Base-by-base conservation (phyloP, 1,140 invertebrate genomes). In the Aphaenogaster floridana region DNA sequence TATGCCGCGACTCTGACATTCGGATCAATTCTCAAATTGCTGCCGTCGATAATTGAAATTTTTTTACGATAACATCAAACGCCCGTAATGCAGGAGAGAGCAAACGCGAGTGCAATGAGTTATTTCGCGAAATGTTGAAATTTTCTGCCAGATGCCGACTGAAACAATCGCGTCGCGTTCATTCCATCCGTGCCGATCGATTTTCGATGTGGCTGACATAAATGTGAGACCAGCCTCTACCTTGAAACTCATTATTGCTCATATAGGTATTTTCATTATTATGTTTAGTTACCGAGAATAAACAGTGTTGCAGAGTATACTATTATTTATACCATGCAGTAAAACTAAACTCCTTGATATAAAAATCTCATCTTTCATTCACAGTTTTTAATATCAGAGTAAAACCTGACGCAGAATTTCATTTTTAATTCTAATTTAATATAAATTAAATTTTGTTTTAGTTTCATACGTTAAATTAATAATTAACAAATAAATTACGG, bases 171-270 rank as follows among this genome's bases (percentile, higher is more conserved):
- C 63, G 64, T 81, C 79, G 50, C 66, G 36, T 81, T 71, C 66
- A 64, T 68, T 68, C 48, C 48, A 68, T 80, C 36, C 17, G 34
- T 68, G 66, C 9, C 79, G 50, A 81, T 81, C 79, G 79, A 81
- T 81, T 81, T 81, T 81, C 79, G 64, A 81, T 71, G 79, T 81
- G 50, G 64, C 79, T 81, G 50, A 81, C 64, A 81, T 81, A 81
- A 71, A 81, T 71, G 50, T 81, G 78, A 81, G 78, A 57, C 21
- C 15, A 45, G n/a, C 50, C 21, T 81, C 79, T 34, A 81, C 50
- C 79, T 81, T 81, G 79, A 81, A 71, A 81, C 50, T 59, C 66
- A 81, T 81, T 71, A 81, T 81, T 81, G 50, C 50, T 81, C 61
- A 71, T 42, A 80, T 11, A 21, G 64, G 36, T 81, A 71, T 81